Evolutionary conservation across 2,797 vertebrate species (phyloP).

Genomic region (Oreochromis mossambicus): DNA sequence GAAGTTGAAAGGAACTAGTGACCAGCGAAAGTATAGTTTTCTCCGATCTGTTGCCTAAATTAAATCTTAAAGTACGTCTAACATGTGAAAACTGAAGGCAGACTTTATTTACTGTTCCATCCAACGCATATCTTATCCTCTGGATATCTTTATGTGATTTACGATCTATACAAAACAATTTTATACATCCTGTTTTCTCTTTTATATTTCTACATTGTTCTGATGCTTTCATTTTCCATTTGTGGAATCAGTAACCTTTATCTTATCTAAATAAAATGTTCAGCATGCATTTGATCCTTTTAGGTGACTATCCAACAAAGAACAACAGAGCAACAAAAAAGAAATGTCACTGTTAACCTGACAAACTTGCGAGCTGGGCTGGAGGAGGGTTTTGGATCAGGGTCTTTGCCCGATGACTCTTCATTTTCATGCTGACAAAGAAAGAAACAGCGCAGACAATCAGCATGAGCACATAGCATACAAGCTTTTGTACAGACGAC

Average conservation of each 20-base stretch:
- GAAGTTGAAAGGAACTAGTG: background rate
- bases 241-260: background rate
- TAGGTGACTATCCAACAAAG: background rate
- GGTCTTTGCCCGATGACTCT: constrained; percentile 16
- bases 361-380: constrained; percentile 67
- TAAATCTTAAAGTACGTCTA: rapidly evolving
- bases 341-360: constrained; percentile 54
- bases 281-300: background rate
- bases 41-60: rapidly evolving
- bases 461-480: background rate
- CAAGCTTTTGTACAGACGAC: constrained; percentile 11
- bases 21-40: background rate
- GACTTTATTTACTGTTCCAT: background rate
- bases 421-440: constrained; percentile 57
- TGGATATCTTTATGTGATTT: background rate
- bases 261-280: background rate
- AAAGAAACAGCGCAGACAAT: constrained; percentile 15
- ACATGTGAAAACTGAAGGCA: background rate
- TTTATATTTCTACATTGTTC: background rate
- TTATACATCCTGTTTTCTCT: background rate
- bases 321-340: background rate
- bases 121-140: rapidly evolving
- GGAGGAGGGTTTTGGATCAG: constrained; percentile 25
- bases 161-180: rapidly evolving
- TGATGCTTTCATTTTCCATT: background rate